Base-by-base conservation (phyloP, 2,797 vertebrate genomes). In the Melanotaenia pygmaea region DNA sequence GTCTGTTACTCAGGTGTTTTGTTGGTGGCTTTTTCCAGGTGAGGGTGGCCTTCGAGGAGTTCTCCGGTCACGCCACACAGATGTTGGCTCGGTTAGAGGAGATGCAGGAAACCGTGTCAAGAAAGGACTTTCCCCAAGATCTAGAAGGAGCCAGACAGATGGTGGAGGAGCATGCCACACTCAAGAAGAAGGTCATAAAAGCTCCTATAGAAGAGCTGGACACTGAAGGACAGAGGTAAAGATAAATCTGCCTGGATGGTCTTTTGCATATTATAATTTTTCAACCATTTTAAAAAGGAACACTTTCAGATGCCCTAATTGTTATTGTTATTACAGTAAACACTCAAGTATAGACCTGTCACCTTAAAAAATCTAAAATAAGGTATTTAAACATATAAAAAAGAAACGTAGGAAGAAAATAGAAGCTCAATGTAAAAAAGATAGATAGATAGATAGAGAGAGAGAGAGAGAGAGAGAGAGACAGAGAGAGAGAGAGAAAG, bases 141-240 rank as follows among this genome's bases (percentile, higher is more conserved):
- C 93, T 99, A 59, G 98, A 99, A 50, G 97, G 97, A 64, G 97
- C 98, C 20, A 93, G 98, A 60, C 95, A 94, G 77, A 97, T 99
- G 96, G 99, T 99, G 28, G 98, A 99, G 74, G 97, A 99, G 37
- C 97, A 99, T 13, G 96, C 97, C 0, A 94, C 97, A 4, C 90
- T 99, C 6, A 99, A 99, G 92, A 99, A 98, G 93, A 98, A 97
- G 86, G 97, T 99, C 67, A 97, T 98, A 63, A 99, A 98, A 87
- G 98, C 98, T 2, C 97, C 98, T 1, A 97, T 99, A 0, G 98
- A 99, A 91, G 98, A 99, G 89, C 94, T 99, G 88, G 98, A 99
- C 83, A 92, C 96, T 0, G 97, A 99, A 91, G 98, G 97, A 69
- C 97, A 99, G 73, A 96, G 97, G 70, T 73, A 59, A 59, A 51